Percentiles rank a stretch among this genome's conserved stretches.
Conservation (phyloP, 2,113 vertebrate species). For the Menura novaehollandiae region DNA sequence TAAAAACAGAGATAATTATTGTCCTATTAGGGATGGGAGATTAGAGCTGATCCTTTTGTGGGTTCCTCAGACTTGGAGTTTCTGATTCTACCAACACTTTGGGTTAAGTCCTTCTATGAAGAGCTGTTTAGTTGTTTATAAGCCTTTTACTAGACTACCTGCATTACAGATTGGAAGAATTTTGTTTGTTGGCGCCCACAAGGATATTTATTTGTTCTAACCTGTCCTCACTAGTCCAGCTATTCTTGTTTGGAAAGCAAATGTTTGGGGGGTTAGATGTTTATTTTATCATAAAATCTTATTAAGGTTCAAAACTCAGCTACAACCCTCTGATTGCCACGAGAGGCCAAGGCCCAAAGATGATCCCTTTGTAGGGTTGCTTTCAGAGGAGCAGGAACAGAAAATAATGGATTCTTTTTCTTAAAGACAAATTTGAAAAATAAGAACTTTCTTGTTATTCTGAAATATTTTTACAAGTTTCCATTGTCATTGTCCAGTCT, state of each 20-base stretch:
- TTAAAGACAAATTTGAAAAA: background rate
- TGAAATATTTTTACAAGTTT: background rate
- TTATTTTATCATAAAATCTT: background rate
- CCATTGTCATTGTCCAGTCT: background rate
- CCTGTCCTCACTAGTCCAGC: background rate
- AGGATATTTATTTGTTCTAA: background rate
- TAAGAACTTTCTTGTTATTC: background rate
- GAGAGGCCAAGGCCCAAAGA: background rate
- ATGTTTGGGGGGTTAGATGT: accelerated
- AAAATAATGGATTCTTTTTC: background rate
- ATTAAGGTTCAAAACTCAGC: background rate
- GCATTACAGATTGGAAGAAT: background rate
- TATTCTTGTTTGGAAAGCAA: background rate
- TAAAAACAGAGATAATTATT: background rate
- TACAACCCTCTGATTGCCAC: background rate
- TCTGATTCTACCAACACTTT: background rate
- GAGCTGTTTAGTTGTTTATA: background rate
- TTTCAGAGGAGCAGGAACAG: background rate
- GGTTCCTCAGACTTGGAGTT: background rate
- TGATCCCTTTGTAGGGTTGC: background rate
- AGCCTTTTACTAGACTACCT: background rate
- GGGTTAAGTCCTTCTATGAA: background rate
- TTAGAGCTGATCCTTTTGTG: background rate
- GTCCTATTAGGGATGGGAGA: background rate
- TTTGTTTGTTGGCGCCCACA: background rate